Base-by-base conservation (phyloP, 2,797 vertebrate species). In the Tapera naevia region DNA sequence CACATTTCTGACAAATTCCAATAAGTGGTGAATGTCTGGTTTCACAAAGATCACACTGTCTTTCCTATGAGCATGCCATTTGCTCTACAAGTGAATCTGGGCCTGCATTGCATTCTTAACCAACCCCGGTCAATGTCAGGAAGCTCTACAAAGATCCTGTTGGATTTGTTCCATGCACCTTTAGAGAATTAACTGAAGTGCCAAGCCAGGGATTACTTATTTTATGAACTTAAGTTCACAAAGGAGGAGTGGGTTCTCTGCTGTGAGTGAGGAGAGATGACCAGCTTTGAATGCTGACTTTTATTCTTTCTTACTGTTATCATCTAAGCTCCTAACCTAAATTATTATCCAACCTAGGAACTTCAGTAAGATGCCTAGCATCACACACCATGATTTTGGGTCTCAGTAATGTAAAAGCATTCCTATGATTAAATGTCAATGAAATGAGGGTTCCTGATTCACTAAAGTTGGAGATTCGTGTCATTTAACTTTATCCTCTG, bases 81-180 rank as follows among this genome's bases (percentile, higher is more conserved):
- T 65, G 32, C 37, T 80, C 39, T n/a, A 46, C 56, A 64, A 41
- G 37, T 14, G 23, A 78, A 9, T 17, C 5, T 56, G 45, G n/a
- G 22, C 9, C 33, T 24, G 7, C 30, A 62, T 33, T 80, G 51
- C 57, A 35, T 74, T 74, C 61, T 41, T 28, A 86, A 30, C 41
- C 61, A 80, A 45, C 1, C 4, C 27, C 74, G 18, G 25, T 58
- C 22, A 43, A 91, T 39, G 19, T 10, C 0, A 2, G n/a, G 57
- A 86, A 79, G 10, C 10, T 64, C 61, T 71, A 18, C 15, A 75
- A 45, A 81, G 70, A 64, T 30, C 45, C 32, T 65, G 32, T 12
- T 0, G 9, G 45, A 86, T 86, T 22, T 4, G 2, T 2, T 1
- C 17, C 35, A 64, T 0, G 0, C 10, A 45, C 10, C 28, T 75